Evolutionary conservation across 2,888 invertebrate genomes (phyloP), one percentile per base, ranked within the genome.

Genomic region (Colostygia pectinataria): DNA sequence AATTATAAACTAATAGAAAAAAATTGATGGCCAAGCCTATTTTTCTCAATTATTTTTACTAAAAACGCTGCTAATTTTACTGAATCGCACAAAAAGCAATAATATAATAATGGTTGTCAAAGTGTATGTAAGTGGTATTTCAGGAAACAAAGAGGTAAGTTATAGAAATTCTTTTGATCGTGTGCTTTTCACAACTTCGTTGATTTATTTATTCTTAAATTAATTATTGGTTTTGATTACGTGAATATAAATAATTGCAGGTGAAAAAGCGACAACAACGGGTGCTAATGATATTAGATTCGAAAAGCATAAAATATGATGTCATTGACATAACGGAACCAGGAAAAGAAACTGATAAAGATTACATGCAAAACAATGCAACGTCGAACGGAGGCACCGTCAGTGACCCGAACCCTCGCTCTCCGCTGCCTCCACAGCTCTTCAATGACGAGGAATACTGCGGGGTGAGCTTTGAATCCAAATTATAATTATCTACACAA

Each of bases 251-350:
- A 52, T 62, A 60, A 61, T 87, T 90, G 48, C 78, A 99, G 99
- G 97, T 99, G 61, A 98, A 98, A 87, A 99, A 98, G 86, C 93
- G 97, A 66, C 98, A 99, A 82, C 97, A 98, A 80, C 93, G 98
- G 59, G 97, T 99, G 46, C 85, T 96, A 67, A 96, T 98, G 95
- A 96, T 98, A 74, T 90, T 99, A 71, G 97, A 98, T 74, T 96
- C 98, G 65, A 96, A 97, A 91, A 94, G 92, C 83, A 95, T 99
- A 65, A 93, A 95, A 67, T 98, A 97, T 83, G 95, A 97, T 80
- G 91, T 94, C 53, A 94, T 99, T 73, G 99, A 99, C 85, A 98
- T 99, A 72, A 96, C 98, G 38, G 98, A 98, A 80, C 98, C 98
- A 10, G 97, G 96, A 40, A 94, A 94, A 76, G 98, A 98, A 81